Evolutionary conservation across 30 jellyfish, hydroid and myxozoan species (phyloP), one percentile per base, ranked within the genome.

Genomic region (Hydractinia symbiolongicarpus): DNA sequence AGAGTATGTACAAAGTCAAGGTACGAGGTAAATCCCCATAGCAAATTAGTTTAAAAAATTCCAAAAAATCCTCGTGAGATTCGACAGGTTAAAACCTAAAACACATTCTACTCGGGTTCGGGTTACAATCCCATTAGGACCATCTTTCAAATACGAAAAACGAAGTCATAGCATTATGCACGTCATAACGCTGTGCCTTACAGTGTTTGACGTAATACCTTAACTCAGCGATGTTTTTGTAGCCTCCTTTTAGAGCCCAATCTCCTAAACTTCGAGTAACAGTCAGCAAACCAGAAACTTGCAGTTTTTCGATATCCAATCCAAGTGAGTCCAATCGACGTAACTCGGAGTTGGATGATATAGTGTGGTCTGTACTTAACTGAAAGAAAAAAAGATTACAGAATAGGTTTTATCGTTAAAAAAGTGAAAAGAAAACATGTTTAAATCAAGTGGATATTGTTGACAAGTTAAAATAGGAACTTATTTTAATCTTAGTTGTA

Each of bases 251-350:
- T 82, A 93, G 83, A 4, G 83, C 81, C 82, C 83, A 93, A 77
- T 93, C 98, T 0, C 98, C 98, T 14, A 93, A 54, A 62, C 96
- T 85, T 73, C 98, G 79, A 11, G 98, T 93, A 10, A 90, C 84
- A 56, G 76, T 89, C 57, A 76, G 21, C n/a, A 85, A 70, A 9
- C 94, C 90, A 10, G 82, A 53, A 53, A 66, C 72, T 73, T 90
- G 97, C 6, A 93, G 58, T 51, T 74, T 77, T 14, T 83, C 96
- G 9, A 84, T 93, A 67, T 93, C 94, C 58, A 86, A 62, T 5
- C 96, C 95, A 55, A 84, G 82, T 67, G 83, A 81, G 44, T 90
- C 95, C 44, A 93, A 94, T 20, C 96, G 70, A 57, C 88, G 96
- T 8, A 86, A 86, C 61, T 93, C 98, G 1, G 90, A 81, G 9